These are phyloP conservation scores for Parotocinclus haroldoi DNA, from an alignment of 2,797 vertebrate species.

Conservation along the genomic window DNA sequence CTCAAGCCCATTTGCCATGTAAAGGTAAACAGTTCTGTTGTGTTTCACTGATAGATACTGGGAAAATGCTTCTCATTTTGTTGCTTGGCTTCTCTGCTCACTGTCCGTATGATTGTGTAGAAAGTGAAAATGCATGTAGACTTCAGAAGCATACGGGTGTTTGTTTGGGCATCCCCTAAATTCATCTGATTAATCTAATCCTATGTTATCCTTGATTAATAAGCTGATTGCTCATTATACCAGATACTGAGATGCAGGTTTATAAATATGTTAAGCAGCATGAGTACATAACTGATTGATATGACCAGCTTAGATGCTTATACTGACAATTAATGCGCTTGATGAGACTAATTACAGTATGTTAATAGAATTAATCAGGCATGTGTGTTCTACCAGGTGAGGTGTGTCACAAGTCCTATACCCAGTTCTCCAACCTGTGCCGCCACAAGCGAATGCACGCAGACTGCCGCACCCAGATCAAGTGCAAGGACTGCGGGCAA, in stretches of 20 bases:
- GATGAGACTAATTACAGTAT: constrained; percentile 74
- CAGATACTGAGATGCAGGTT: not conserved
- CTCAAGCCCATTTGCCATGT: constrained; percentile 54
- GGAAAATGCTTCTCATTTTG: constrained; percentile 44
- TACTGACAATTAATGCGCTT: constrained; percentile 40
- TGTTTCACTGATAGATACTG: constrained; percentile 37
- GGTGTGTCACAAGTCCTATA: constrained; percentile 99
- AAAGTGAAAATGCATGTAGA: constrained; percentile 27
- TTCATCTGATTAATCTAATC: constrained; percentile 14
- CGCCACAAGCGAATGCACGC: constrained; percentile 99
- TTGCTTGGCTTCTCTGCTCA: constrained; percentile 29
- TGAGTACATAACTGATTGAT: constrained; percentile 43
- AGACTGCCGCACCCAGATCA: constrained; percentile 99
- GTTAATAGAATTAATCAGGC: constrained; percentile 82
- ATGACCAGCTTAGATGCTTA: constrained; percentile 45
- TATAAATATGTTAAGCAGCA: constrained; percentile 24
- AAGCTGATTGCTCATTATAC: constrained; percentile 22
- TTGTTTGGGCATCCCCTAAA: constrained; percentile 24
- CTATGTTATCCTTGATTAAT: constrained; percentile 8
- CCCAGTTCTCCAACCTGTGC: constrained; percentile 99
- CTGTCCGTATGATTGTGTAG: constrained; percentile 14
- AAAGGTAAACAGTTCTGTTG: constrained; percentile 53
- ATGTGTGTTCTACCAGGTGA: constrained; percentile 87
- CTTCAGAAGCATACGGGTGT: constrained; percentile 26
- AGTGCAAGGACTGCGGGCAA: constrained; percentile 99